phyloP scores from a whole-genome alignment of 2,888 invertebrate genomes.

The Scaptomyza cyrtandrae region DNA sequence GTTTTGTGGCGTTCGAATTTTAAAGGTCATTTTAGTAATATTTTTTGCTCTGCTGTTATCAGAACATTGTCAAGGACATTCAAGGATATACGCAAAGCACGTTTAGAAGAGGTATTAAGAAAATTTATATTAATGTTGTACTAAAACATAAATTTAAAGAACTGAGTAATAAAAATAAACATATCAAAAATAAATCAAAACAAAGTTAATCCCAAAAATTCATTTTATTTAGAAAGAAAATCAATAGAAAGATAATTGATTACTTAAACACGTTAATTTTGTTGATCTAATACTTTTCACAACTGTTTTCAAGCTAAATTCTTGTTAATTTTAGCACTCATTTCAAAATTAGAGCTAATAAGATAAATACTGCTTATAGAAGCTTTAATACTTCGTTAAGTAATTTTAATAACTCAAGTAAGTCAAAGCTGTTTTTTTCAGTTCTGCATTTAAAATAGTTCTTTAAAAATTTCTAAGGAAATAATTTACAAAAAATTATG shows the following conservation, averaged over 20 bases:
- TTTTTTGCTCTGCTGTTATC: background rate
- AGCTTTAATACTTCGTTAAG: too few species aligned
- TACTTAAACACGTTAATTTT: too few species aligned
- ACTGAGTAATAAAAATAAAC: too few species aligned
- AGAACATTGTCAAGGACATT: constrained; percentile 7
- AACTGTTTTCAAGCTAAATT: background rate
- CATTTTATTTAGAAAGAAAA: background rate
- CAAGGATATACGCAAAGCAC: background rate
- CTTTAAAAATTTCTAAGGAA: too few species aligned
- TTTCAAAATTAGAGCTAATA: too few species aligned
- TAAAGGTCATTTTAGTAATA: constrained; percentile 35
- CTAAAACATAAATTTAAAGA: too few species aligned
- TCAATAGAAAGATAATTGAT: background rate
- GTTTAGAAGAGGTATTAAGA: background rate
- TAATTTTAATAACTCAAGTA: too few species aligned
- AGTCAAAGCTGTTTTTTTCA: too few species aligned
- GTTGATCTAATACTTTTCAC: background rate
- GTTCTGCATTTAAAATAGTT: too few species aligned
- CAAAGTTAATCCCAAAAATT: background rate
- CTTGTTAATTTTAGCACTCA: too few species aligned
- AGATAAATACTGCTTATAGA: too few species aligned
- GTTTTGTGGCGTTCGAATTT: constrained; percentile 26
- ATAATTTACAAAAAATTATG: too few species aligned
- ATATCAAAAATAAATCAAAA: background rate
- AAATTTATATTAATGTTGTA: background rate